Evolutionary conservation across 2,888 invertebrate species (phyloP).

Genomic region (Allacma fusca): DNA sequence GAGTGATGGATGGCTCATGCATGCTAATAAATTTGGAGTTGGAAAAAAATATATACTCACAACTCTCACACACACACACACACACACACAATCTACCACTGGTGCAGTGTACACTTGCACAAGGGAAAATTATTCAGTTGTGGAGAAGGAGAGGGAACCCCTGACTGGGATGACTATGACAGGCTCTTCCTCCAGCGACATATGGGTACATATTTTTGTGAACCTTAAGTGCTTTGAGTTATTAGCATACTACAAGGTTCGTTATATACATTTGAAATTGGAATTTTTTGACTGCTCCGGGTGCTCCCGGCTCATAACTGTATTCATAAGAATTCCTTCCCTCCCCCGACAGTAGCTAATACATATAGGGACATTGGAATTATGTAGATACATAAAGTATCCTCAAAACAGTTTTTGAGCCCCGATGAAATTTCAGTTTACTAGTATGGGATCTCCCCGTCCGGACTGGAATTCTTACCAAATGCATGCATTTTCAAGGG

Average conservation of each 20-base stretch:
- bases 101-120: too few species aligned
- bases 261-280: constrained; percentile 20
- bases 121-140: too few species aligned
- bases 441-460: too few species aligned
- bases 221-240: constrained; percentile 4
- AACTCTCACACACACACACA: too few species aligned
- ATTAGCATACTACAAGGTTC: neutral
- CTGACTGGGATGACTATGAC: constrained; percentile 48
- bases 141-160: constrained; percentile 20
- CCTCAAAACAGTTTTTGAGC: too few species aligned
- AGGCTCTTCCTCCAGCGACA: constrained; percentile 35
- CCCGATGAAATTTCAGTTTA: too few species aligned
- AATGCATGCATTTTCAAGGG: neutral
- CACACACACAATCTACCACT: too few species aligned
- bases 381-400: too few species aligned
- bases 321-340: constrained; percentile 3
- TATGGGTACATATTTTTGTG: too few species aligned
- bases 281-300: neutral
- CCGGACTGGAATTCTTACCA: too few species aligned
- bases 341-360: too few species aligned
- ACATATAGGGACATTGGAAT: too few species aligned
- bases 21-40: constrained; percentile 59
- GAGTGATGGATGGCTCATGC: constrained; percentile 59
- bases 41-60: constrained; percentile 57
- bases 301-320: neutral